These are phyloP conservation scores for Taurulus bubalis DNA, from an alignment of 2,113 vertebrate species.

Conservation along the genomic window DNA sequence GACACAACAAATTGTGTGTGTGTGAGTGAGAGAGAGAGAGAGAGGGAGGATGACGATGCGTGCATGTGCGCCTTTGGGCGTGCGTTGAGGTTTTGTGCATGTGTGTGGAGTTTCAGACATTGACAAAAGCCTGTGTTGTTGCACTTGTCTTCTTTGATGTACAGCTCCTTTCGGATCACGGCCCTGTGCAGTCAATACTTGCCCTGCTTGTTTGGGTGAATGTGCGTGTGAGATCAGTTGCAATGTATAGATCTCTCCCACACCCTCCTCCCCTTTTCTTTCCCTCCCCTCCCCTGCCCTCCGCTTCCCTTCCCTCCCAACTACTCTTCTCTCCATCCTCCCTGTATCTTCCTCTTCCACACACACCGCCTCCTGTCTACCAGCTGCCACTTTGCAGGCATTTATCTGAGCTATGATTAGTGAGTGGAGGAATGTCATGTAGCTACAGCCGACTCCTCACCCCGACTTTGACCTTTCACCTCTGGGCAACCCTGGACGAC, in stretches of 20 bases:
- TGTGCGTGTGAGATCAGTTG: slow-evolving; percentile 46
- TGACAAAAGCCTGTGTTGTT: slow-evolving; percentile 70
- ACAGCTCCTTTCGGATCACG: slow-evolving; percentile 73
- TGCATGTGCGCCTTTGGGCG: slow-evolving; percentile 45
- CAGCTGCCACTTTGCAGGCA: slow-evolving; percentile 73
- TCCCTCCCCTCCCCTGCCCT: neutral
- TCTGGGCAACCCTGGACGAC: slow-evolving; percentile 44
- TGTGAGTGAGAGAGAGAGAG: neutral
- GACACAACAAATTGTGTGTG: slow-evolving; percentile 67
- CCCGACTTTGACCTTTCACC: slow-evolving; percentile 69
- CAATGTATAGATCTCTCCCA: slow-evolving; percentile 35
- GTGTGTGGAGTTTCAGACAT: slow-evolving; percentile 58
- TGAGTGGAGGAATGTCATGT: slow-evolving; percentile 75
- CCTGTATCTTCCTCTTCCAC: slow-evolving; percentile 38
- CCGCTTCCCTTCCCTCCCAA: neutral
- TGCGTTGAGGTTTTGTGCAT: slow-evolving; percentile 48
- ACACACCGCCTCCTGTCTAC: slow-evolving; percentile 61
- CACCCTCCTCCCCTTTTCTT: neutral
- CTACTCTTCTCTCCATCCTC: slow-evolving; percentile 22
- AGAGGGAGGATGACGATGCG: slow-evolving; percentile 39
- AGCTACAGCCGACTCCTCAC: slow-evolving; percentile 69
- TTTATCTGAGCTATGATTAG: slow-evolving; percentile 78
- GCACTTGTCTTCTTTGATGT: slow-evolving; percentile 74
- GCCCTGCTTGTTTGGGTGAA: slow-evolving; percentile 39
- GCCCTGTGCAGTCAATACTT: slow-evolving; percentile 67